A percentile compares a stretch with the other conserved stretches of the same genome.
phyloP scores from a whole-genome alignment of 2,797 vertebrate genomes.

The Avahi laniger region DNA sequence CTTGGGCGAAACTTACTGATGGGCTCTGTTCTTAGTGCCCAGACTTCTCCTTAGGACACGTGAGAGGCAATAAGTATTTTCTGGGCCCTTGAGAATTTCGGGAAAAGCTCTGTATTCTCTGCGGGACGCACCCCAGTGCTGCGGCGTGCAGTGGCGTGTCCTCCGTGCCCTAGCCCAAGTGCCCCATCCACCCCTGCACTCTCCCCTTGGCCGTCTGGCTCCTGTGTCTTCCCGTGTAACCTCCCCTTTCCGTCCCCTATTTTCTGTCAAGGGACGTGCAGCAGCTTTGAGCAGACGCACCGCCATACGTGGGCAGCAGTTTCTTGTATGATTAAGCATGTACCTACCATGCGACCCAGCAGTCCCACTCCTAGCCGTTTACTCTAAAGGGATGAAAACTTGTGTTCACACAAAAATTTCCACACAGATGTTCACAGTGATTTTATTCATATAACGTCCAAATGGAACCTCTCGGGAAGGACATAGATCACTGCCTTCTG shows the following conservation, averaged over 20 bases:
- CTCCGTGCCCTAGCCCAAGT: background rate
- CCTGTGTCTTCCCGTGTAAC: background rate
- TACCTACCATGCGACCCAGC: background rate
- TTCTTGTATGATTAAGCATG: background rate
- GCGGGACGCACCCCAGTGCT: background rate
- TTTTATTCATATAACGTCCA: background rate
- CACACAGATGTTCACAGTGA: background rate
- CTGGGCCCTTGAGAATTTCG: accelerated
- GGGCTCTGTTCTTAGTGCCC: background rate
- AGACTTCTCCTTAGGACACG: too few relatives aligned
- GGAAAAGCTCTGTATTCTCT: background rate
- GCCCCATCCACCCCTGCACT: too few relatives aligned
- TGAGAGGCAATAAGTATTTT: background rate
- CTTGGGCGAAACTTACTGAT: background rate
- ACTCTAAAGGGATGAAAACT: background rate
- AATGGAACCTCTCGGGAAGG: background rate
- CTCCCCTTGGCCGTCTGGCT: background rate
- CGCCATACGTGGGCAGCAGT: background rate
- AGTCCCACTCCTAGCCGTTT: background rate
- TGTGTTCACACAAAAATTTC: background rate
- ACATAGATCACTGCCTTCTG: background rate
- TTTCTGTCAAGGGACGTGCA: background rate
- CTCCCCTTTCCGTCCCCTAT: too few relatives aligned
- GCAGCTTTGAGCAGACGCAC: background rate
- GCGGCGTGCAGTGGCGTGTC: accelerated